Percentiles rank a stretch among this genome's conserved stretches.
Evolutionary conservation across 2,888 invertebrate species (phyloP).

Genomic region (Idaea biselata): DNA sequence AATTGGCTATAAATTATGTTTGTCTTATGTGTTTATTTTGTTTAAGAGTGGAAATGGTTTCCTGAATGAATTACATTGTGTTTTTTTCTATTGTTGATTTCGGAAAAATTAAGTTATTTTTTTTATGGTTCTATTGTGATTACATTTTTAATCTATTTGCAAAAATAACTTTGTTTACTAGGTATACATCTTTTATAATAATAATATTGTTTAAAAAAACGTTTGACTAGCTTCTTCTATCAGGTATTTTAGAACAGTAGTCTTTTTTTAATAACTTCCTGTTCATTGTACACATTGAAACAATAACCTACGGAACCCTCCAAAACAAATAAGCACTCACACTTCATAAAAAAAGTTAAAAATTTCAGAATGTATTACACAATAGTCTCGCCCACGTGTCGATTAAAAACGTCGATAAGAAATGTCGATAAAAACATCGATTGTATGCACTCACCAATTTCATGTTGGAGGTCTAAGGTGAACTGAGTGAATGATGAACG

Average conservation of each 20-base stretch:
- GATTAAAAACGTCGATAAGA: conserved; percentile 18
- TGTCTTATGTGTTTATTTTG: neutral
- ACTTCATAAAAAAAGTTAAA: neutral
- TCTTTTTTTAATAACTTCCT: too few species aligned
- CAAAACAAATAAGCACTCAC: conserved; percentile 18
- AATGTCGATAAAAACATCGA: conserved; percentile 15
- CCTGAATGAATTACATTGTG: too few species aligned
- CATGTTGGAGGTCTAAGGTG: conserved; percentile 68
- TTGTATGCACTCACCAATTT: conserved; percentile 62
- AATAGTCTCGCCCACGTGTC: conserved; percentile 16
- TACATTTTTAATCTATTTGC: too few species aligned
- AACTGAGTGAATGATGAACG: conserved; percentile 59
- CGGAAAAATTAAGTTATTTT: too few species aligned
- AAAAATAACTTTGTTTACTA: too few species aligned
- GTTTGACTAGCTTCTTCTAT: too few species aligned
- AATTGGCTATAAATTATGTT: neutral
- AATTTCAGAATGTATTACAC: conserved; percentile 13
- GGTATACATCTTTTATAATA: too few species aligned
- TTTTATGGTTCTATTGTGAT: too few species aligned
- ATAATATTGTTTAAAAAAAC: too few species aligned
- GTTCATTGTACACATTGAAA: neutral
- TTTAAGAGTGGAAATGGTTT: neutral
- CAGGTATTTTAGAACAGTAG: too few species aligned
- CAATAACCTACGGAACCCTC: conserved; percentile 12
- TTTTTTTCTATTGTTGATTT: too few species aligned